Conservation (phyloP, 2,113 vertebrate genomes). For the Gasterosteus nipponicus region DNA sequence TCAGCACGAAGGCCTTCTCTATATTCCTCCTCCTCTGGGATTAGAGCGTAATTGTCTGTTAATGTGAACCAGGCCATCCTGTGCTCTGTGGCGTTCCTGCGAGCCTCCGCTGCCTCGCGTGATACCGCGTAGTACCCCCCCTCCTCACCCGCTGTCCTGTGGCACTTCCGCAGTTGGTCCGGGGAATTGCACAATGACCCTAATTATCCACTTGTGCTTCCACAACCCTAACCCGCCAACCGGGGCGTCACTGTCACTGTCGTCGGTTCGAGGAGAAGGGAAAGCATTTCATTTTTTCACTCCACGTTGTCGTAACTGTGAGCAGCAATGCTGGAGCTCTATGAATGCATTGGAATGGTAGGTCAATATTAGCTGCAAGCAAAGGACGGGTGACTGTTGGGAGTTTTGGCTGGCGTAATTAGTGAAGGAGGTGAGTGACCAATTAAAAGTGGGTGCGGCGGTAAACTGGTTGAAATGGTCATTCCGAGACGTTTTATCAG, state of each 20-base stretch:
- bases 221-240: slow-evolving; percentile 25
- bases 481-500: neutral
- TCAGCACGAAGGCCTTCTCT: slow-evolving; percentile 31
- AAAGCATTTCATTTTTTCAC: neutral
- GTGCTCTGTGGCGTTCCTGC: slow-evolving; percentile 52
- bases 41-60: slow-evolving; percentile 74
- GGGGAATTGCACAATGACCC: slow-evolving; percentile 57
- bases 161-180: slow-evolving; percentile 47
- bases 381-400: slow-evolving; percentile 4
- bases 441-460: neutral
- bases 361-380: neutral
- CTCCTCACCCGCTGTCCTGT: slow-evolving; percentile 31
- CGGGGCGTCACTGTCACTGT: neutral
- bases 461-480: neutral
- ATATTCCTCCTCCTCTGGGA: slow-evolving; percentile 65
- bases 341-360: neutral
- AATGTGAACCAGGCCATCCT: slow-evolving; percentile 76
- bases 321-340: neutral
- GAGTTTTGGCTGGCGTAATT: neutral
- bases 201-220: slow-evolving; percentile 58
- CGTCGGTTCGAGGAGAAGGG: neutral
- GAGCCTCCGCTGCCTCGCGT: slow-evolving; percentile 45
- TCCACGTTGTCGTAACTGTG: neutral
- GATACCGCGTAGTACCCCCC: slow-evolving; percentile 31
- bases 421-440: neutral